Evolutionary conservation across 2,113 vertebrate species (phyloP).

Genomic region (Aramus guarauna): DNA sequence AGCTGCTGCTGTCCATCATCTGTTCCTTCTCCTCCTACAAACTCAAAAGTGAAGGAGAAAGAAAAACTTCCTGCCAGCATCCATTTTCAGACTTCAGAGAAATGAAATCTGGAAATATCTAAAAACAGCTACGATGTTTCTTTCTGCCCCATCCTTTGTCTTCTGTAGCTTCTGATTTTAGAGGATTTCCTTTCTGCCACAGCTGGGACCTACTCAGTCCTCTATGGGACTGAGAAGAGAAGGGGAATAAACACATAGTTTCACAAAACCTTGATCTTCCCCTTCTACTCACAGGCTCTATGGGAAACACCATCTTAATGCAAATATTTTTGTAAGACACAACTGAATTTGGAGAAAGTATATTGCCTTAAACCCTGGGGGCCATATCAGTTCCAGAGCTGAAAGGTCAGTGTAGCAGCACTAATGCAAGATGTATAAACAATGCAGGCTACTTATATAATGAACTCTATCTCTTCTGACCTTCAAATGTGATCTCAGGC

Average conservation of each 20-base stretch:
- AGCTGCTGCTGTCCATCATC: conserved; percentile 36
- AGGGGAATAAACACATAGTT: background rate
- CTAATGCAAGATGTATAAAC: background rate
- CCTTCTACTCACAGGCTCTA: background rate
- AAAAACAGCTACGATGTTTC: background rate
- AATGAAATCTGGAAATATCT: background rate
- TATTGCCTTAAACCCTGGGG: background rate
- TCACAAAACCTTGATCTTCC: background rate
- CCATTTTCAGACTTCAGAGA: conserved; percentile 2
- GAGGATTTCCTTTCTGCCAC: background rate
- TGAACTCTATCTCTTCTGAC: background rate
- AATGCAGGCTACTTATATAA: background rate
- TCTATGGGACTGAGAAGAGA: background rate
- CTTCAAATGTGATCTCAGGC: background rate
- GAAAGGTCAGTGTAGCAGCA: background rate
- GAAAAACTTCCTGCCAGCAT: conserved; percentile 3
- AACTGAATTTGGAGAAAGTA: background rate
- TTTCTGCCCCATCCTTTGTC: background rate
- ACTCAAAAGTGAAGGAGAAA: background rate
- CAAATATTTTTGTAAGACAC: background rate
- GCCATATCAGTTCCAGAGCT: background rate
- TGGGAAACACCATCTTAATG: background rate
- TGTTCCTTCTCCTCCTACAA: conserved; percentile 30
- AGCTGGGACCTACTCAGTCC: background rate
- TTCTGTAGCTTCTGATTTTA: background rate